phyloP scores from a whole-genome alignment of 2,113 vertebrate species.

The Quiscalus mexicanus region DNA sequence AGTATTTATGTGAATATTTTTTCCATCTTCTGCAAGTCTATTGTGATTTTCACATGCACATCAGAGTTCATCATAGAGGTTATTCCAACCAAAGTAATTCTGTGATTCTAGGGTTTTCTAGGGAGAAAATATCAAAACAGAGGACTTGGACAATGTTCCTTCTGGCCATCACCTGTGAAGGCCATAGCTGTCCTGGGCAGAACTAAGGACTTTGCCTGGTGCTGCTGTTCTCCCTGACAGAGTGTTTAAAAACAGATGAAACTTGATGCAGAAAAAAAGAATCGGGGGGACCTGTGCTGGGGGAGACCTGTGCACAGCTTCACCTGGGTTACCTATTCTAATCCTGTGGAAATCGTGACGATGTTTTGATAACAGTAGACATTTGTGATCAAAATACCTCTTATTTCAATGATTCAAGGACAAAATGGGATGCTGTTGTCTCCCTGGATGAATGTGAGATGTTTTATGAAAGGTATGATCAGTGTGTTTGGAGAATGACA shows the following conservation, averaged over 20 bases:
- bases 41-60: neutral
- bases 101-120: neutral
- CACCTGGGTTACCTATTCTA: neutral
- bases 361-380: neutral
- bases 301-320: neutral
- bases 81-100: neutral
- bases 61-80: neutral
- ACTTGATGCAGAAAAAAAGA: neutral
- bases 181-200: neutral
- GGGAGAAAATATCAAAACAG: neutral
- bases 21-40: neutral
- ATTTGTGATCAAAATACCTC: neutral
- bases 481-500: neutral
- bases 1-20: neutral
- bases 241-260: neutral
- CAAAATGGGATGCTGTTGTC: neutral
- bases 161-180: no score
- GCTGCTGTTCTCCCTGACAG: neutral
- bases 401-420: neutral
- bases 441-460: neutral
- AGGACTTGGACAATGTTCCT: neutral
- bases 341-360: neutral
- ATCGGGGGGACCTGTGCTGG: neutral
- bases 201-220: neutral
- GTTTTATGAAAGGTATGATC: neutral